Conservation (phyloP, 1,140 invertebrate genomes). For the Drepana arcuata region DNA sequence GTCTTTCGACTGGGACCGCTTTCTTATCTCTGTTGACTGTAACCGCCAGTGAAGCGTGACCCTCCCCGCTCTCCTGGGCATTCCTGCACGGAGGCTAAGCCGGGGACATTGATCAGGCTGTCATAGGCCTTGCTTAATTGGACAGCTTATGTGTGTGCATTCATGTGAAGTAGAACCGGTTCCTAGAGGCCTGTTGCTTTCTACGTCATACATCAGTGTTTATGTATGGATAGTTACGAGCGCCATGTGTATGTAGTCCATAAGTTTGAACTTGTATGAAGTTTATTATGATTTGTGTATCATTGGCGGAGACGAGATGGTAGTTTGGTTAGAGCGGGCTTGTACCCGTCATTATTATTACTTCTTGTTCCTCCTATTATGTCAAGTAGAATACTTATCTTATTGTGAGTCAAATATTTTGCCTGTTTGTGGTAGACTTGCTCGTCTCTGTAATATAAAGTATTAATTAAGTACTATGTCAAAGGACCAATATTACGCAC, state of each 20-base stretch:
- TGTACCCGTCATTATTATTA: constrained; percentile 44
- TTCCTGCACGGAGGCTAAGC: constrained; percentile 19
- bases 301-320: constrained; percentile 45
- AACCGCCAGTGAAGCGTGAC: constrained; percentile 36
- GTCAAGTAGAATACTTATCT: too few relatives aligned
- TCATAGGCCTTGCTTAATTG: constrained; percentile 56
- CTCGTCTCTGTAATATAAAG: too few relatives aligned
- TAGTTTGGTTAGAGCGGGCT: constrained; percentile 33
- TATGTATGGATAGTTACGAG: constrained; percentile 42
- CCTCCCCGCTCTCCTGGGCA: constrained; percentile 23
- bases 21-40: constrained; percentile 51
- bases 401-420: too few relatives aligned
- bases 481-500: too few relatives aligned
- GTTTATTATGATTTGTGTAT: constrained; percentile 64
- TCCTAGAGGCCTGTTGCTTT: constrained; percentile 53
- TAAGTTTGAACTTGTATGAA: constrained; percentile 47
- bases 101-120: constrained; percentile 36
- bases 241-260: constrained; percentile 31
- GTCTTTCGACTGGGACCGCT: constrained; percentile 38
- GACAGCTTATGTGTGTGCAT: constrained; percentile 56
- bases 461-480: too few relatives aligned
- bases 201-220: constrained; percentile 56
- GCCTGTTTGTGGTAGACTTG: too few relatives aligned
- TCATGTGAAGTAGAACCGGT: constrained; percentile 58
- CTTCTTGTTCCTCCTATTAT: too few relatives aligned